Evolutionary conservation across 2,797 vertebrate genomes (phyloP), one percentile per base, ranked within the genome.

Genomic region (Myotis vivesi): DNA sequence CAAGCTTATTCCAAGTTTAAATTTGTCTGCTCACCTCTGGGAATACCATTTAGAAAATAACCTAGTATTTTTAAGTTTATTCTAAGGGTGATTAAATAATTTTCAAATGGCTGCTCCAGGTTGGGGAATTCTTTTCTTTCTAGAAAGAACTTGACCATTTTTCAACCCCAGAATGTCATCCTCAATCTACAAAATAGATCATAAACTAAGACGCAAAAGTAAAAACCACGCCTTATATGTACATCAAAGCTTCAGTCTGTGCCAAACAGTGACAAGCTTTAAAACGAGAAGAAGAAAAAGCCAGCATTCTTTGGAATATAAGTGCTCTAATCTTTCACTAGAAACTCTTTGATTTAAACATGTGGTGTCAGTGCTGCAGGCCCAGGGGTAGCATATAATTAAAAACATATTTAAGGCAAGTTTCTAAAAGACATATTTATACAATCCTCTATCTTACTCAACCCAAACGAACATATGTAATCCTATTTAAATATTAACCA

Each of bases 321-420:
- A 93, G 16, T 71, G 30, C n/a, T 83, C 57, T 95, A 92, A 89
- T 64, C 64, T 30, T 76, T 93, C 80, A 73, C 38, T 53, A 83
- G 66, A 89, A 94, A 92, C 49, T 57, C 57, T 91, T 91, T 96
- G 85, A 95, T 92, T 95, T 88, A 94, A 94, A 84, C 49, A 84
- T 91, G 77, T 87, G 49, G 22, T 90, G 75, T 89, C 79, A 96
- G 75, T 23, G 22, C 49, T 68, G 30, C 36, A 51, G 33, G n/a
- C 16, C 73, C 46, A 93, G 19, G 20, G 80, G 17, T 79, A 38
- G n/a, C 64, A 46, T 10, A 57, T 69, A 92, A 96, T 64, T 87
- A 76, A 94, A 89, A 93, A 87, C 79, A 95, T 57, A 89, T 76
- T 96, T 89, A 94, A 95, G 53, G 80, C 44, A 92, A 87, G 25